These are phyloP conservation scores for Caenorhabditis plicata DNA, from an alignment of 2,888 invertebrate species.

Conservation along the genomic window DNA sequence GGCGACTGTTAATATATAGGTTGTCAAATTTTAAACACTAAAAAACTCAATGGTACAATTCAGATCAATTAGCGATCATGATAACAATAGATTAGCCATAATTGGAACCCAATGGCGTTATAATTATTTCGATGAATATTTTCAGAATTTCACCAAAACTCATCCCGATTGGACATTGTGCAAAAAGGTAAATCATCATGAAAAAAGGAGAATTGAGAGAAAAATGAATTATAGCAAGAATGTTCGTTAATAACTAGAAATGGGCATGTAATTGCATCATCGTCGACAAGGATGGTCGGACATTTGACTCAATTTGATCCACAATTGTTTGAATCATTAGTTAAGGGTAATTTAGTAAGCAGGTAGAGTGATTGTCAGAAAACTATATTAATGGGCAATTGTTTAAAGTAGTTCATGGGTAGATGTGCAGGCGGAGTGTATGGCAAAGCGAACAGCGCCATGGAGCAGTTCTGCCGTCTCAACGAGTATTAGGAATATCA, in stretches of 20 bases:
- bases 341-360: slow-evolving; percentile 31
- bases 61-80: slow-evolving; percentile 23
- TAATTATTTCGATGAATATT: slow-evolving; percentile 40
- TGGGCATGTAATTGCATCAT: slow-evolving; percentile 45
- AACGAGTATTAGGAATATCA: slow-evolving; percentile 16
- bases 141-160: slow-evolving; percentile 35
- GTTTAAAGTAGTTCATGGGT: slow-evolving; percentile 26
- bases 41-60: not conserved
- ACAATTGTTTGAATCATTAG: slow-evolving; percentile 40
- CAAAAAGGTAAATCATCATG: slow-evolving; percentile 7
- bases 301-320: slow-evolving; percentile 45
- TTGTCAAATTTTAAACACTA: not conserved
- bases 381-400: not conserved
- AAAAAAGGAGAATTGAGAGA: not conserved
- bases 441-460: slow-evolving; percentile 32
- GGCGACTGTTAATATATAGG: slow-evolving; percentile 17
- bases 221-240: slow-evolving; percentile 28
- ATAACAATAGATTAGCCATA: slow-evolving; percentile 42
- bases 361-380: slow-evolving; percentile 13
- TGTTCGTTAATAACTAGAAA: slow-evolving; percentile 44
- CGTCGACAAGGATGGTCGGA: slow-evolving; percentile 4
- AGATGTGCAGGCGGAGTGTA: slow-evolving; percentile 51
- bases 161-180: slow-evolving; percentile 28
- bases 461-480: slow-evolving; percentile 35
- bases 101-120: slow-evolving; percentile 54